Percentiles rank a stretch among this genome's conserved stretches.
These are phyloP conservation scores for Saxicola maurus DNA, from an alignment of 2,797 vertebrate species.

Conservation along the genomic window DNA sequence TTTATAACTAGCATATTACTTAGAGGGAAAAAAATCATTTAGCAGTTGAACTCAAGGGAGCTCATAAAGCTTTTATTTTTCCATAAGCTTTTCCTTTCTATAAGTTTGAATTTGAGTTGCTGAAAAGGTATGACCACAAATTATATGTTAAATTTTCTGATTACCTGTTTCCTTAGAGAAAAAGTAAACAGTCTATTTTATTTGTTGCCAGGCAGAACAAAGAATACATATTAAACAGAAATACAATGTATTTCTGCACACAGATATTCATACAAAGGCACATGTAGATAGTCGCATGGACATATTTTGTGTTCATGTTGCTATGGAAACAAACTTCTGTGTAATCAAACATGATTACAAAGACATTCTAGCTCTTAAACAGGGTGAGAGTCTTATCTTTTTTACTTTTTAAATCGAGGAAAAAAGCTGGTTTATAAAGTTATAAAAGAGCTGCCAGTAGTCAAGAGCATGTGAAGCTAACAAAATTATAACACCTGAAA, in stretches of 20 bases:
- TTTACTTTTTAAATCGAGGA: background rate
- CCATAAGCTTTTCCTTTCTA: background rate
- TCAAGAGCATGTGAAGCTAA: background rate
- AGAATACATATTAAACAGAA: background rate
- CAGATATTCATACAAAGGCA: background rate
- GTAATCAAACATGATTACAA: background rate
- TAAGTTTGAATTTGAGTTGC: background rate
- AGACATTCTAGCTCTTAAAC: background rate
- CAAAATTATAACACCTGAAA: background rate
- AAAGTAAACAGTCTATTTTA: background rate
- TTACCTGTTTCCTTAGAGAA: background rate
- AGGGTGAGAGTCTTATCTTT: background rate
- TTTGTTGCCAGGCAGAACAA: background rate
- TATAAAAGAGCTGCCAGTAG: background rate
- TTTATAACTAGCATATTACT: background rate
- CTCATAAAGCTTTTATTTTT: background rate
- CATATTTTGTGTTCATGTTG: background rate
- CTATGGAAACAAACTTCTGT: background rate
- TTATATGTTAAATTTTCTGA: background rate
- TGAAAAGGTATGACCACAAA: background rate
- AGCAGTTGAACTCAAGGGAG: background rate
- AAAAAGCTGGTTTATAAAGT: background rate
- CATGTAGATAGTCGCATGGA: background rate
- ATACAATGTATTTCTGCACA: background rate
- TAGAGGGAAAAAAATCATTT: background rate